Conservation (phyloP, 2,888 invertebrate species). For the Chorisops tibialis region DNA sequence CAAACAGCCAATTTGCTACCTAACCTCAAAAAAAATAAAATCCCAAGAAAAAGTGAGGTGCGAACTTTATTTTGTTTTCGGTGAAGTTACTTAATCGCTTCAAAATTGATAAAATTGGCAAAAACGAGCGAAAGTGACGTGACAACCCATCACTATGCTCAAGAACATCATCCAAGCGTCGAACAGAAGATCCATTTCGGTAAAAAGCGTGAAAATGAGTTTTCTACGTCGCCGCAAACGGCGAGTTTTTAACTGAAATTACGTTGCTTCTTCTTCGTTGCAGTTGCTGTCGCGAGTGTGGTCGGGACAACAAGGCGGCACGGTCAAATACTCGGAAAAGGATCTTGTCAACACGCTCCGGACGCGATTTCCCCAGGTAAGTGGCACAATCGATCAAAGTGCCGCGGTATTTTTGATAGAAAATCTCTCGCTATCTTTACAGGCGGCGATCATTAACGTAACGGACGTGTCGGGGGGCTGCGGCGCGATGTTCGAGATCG, state of each 20-base stretch:
- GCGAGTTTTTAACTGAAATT: background rate
- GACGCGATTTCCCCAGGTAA: slow-evolving; percentile 32
- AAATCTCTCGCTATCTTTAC: background rate
- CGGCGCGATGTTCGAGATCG: slow-evolving; percentile 76
- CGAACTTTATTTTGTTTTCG: background rate
- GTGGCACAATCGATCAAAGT: background rate
- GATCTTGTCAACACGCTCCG: slow-evolving; percentile 29
- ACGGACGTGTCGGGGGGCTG: slow-evolving; percentile 76
- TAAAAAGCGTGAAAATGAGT: slow-evolving; percentile 1
- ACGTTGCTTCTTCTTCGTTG: background rate
- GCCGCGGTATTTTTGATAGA: background rate
- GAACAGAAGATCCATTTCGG: slow-evolving; percentile 25
- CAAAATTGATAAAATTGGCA: background rate
- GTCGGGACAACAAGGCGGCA: slow-evolving; percentile 27
- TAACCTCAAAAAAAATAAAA: slow-evolving; percentile 1
- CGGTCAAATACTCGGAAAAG: slow-evolving; percentile 29
- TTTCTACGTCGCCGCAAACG: background rate
- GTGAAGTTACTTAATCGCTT: background rate
- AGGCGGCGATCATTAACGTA: slow-evolving; percentile 55
- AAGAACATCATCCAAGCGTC: background rate
- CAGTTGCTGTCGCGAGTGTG: slow-evolving; percentile 33
- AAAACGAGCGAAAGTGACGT: background rate
- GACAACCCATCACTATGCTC: slow-evolving; percentile 2
- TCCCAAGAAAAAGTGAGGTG: slow-evolving; percentile 1
- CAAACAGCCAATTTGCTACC: background rate